These are phyloP conservation scores for Napeogenes sylphis DNA, from an alignment of 2,888 invertebrate genomes.

Conservation along the genomic window DNA sequence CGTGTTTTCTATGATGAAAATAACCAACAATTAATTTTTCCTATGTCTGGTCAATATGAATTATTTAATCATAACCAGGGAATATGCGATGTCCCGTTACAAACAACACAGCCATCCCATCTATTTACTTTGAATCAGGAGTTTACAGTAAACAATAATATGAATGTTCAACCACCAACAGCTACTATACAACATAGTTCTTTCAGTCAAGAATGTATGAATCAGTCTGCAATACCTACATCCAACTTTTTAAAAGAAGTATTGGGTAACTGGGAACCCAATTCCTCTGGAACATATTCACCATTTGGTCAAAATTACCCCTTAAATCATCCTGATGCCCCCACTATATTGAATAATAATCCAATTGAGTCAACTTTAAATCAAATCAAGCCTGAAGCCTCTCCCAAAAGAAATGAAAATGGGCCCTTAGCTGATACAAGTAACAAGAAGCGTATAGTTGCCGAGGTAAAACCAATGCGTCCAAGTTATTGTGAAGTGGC, in stretches of 20 bases:
- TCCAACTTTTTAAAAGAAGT: conserved; percentile 83
- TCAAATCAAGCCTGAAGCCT: conserved; percentile 53
- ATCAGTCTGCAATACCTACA: conserved; percentile 49
- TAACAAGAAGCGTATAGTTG: conserved; percentile 84
- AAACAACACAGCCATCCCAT: conserved; percentile 50
- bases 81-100: conserved; percentile 56
- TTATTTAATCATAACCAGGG: conserved; percentile 65
- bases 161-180: conserved; percentile 42
- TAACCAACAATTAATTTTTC: conserved; percentile 68
- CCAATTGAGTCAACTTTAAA: conserved; percentile 48
- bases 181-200: conserved; percentile 43
- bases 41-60: conserved; percentile 70
- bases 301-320: conserved; percentile 82
- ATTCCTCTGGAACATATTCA: conserved; percentile 84
- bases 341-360: conserved; percentile 52
- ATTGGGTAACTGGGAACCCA: conserved; percentile 84
- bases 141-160: conserved; percentile 53
- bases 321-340: conserved; percentile 70
- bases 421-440: conserved; percentile 74
- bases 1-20: conserved; percentile 70
- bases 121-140: conserved; percentile 67
- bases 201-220: conserved; percentile 50
- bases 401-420: conserved; percentile 66
- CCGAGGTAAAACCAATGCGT: conserved; percentile 91
- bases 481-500: conserved; percentile 92